Percentiles rank a stretch among this genome's conserved stretches.
These are phyloP conservation scores for Lomographa bimaculata DNA, from an alignment of 2,888 invertebrate species.

Conservation along the genomic window DNA sequence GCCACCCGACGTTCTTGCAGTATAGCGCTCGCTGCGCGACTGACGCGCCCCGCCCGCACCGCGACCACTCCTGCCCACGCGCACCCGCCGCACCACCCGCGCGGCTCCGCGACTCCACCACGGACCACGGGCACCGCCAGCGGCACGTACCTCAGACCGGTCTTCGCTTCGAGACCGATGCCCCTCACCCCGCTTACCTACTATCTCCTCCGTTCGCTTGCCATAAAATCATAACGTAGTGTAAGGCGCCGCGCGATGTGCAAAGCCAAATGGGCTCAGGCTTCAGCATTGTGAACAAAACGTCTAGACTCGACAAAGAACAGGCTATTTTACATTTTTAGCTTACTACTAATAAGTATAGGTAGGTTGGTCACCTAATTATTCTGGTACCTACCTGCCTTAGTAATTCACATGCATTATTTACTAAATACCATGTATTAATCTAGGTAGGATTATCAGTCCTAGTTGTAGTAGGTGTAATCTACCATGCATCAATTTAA, in stretches of 20 bases:
- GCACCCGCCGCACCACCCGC: conserved; percentile 46
- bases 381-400: too few species aligned
- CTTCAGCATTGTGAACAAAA: not conserved
- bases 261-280: conserved; percentile 5
- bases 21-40: conserved; percentile 82
- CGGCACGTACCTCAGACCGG: conserved; percentile 54
- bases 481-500: too few species aligned
- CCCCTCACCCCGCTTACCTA: conserved; percentile 70
- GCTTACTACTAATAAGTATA: too few species aligned
- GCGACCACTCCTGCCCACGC: conserved; percentile 44
- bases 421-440: too few species aligned
- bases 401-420: too few species aligned
- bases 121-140: conserved; percentile 49
- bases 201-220: conserved; percentile 51
- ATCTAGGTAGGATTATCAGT: not conserved
- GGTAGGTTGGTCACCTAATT: too few species aligned
- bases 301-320: conserved; percentile 4
- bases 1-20: conserved; percentile 75
- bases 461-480: too few species aligned
- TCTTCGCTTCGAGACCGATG: conserved; percentile 69
- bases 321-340: too few species aligned
- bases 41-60: conserved; percentile 47
- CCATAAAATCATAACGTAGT: conserved; percentile 28
- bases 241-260: conserved; percentile 13
- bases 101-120: conserved; percentile 36